A percentile compares a stretch with the other conserved stretches of the same genome.
These are phyloP conservation scores for Phrynocephalus forsythii DNA, from an alignment of 2,797 vertebrate species.

Conservation along the genomic window DNA sequence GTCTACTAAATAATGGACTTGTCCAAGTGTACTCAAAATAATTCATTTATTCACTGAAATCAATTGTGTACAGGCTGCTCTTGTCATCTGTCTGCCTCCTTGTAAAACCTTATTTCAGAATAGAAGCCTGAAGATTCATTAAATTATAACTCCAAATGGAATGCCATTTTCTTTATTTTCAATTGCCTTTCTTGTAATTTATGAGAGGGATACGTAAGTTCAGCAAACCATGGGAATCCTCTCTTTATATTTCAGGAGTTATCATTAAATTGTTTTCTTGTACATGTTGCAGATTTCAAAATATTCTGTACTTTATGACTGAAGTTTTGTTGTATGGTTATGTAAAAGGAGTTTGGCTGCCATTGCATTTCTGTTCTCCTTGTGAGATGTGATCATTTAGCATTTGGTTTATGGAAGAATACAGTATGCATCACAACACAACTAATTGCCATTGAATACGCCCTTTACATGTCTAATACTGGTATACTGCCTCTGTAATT, in stretches of 20 bases:
- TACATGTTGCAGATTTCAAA: not conserved
- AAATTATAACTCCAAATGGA: slow-evolving; percentile 14
- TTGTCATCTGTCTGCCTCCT: slow-evolving; percentile 9
- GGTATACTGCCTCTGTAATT: not conserved
- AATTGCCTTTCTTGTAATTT: not conserved
- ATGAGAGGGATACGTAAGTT: not conserved
- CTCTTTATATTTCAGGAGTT: not conserved
- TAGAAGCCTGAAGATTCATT: not conserved
- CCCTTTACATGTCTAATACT: not conserved
- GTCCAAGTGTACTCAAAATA: not conserved
- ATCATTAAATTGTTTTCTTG: not conserved
- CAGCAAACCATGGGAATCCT: not conserved
- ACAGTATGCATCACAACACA: not conserved
- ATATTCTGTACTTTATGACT: not conserved
- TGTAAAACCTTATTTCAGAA: slow-evolving; percentile 36
- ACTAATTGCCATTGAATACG: not conserved
- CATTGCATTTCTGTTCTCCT: slow-evolving; percentile 6
- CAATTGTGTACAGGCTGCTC: slow-evolving; percentile 44
- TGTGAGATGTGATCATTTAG: not conserved
- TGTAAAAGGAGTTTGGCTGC: too few relatives aligned
- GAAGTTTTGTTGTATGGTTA: too few relatives aligned
- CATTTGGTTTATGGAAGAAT: not conserved
- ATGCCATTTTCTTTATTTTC: not conserved
- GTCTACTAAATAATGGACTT: slow-evolving; percentile 56
- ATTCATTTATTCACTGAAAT: slow-evolving; percentile 53